phyloP scores from a whole-genome alignment of 2,888 invertebrate species.

The Erebia ligea region DNA sequence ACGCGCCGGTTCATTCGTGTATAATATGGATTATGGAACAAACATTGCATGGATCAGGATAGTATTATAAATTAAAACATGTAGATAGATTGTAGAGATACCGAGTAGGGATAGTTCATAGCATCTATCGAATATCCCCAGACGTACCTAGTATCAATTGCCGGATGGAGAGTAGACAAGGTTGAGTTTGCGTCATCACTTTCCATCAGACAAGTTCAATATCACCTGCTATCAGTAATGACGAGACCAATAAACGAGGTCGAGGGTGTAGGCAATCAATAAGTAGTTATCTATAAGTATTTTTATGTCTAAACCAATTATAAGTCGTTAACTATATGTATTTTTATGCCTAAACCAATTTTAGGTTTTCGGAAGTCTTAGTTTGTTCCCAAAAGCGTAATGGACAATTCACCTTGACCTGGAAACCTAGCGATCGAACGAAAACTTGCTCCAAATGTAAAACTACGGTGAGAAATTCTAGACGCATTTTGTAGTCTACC shows the following conservation, averaged over 20 bases:
- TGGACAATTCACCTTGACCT: slow-evolving; percentile 15
- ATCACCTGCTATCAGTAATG: slow-evolving; percentile 12
- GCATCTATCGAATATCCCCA: too few relatives aligned
- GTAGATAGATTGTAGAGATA: too few relatives aligned
- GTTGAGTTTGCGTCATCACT: slow-evolving; percentile 4
- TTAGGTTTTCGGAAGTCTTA: slow-evolving; percentile 4
- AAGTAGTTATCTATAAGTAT: background rate
- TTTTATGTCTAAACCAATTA: background rate
- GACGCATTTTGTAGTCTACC: background rate
- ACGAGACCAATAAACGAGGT: background rate
- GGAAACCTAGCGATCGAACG: slow-evolving; percentile 22
- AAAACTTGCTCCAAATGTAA: slow-evolving; percentile 19
- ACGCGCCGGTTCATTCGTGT: too few relatives aligned
- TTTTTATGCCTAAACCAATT: background rate
- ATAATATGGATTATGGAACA: too few relatives aligned
- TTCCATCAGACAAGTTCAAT: background rate
- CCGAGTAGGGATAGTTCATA: too few relatives aligned
- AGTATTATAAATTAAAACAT: too few relatives aligned
- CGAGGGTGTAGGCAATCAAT: slow-evolving; percentile 1
- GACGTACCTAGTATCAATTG: too few relatives aligned
- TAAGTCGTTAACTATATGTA: background rate
- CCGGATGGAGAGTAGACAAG: background rate
- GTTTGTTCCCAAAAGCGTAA: slow-evolving; percentile 11
- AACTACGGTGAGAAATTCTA: slow-evolving; percentile 3
- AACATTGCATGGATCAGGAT: too few relatives aligned